A percentile compares a stretch with the other conserved stretches of the same genome.
Evolutionary conservation across 2,797 vertebrate species (phyloP).

Genomic region (Telmatherina bonti): DNA sequence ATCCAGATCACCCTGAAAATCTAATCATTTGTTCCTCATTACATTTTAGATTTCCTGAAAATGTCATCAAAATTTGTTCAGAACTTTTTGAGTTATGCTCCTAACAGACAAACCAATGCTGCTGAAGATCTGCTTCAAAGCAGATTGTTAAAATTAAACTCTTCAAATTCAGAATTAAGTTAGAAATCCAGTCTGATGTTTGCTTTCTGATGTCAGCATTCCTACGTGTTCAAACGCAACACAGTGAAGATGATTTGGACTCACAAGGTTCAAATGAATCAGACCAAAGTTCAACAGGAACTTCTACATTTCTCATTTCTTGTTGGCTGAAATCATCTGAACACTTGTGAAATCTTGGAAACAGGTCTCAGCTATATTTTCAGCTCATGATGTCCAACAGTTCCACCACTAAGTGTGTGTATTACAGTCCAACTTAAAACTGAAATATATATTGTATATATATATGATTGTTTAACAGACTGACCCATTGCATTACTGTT

Average conservation of each 20-base stretch:
- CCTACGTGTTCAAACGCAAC: neutral
- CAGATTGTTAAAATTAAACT: neutral
- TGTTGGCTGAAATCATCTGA: slow-evolving; percentile 1
- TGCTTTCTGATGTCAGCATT: neutral
- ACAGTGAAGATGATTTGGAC: slow-evolving; percentile 6
- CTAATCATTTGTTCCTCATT: no score
- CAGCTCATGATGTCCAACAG: neutral
- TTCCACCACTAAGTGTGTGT: neutral
- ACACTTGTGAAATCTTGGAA: neutral
- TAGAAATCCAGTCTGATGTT: neutral
- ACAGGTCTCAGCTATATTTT: neutral
- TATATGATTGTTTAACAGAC: slow-evolving; percentile 47
- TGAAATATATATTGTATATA: no score
- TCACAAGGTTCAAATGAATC: neutral
- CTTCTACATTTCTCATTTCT: slow-evolving; percentile 39
- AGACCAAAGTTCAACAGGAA: slow-evolving; percentile 2
- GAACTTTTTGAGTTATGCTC: no score
- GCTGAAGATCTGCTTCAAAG: neutral
- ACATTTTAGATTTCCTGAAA: no score
- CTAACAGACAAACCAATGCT: no score
- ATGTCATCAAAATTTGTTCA: no score
- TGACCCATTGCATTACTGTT: slow-evolving; percentile 94
- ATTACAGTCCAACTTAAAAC: neutral
- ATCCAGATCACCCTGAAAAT: no score
- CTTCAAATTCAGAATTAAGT: neutral